Evolutionary conservation across 2,888 invertebrate species (phyloP).

Genomic region (Theristus sp.): DNA sequence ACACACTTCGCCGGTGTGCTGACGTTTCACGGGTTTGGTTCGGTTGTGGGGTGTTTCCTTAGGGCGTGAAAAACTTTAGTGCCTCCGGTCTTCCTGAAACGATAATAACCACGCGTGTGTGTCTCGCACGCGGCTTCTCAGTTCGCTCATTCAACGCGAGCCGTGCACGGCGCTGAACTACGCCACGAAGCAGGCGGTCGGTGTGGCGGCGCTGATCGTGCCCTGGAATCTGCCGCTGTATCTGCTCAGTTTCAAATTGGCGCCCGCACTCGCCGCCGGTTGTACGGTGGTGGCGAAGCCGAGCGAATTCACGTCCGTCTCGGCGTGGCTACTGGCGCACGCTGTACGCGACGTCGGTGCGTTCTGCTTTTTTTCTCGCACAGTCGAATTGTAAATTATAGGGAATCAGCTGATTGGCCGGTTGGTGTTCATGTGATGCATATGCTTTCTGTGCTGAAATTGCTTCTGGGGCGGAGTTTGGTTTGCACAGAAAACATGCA

Average conservation of each 20-base stretch:
- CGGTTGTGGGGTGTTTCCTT: too few relatives aligned
- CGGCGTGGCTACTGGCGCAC: constrained; percentile 37
- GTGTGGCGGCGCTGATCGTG: constrained; percentile 39
- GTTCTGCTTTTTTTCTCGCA: not conserved
- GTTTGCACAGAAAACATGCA: too few relatives aligned
- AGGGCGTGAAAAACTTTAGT: too few relatives aligned
- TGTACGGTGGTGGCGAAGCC: constrained; percentile 37
- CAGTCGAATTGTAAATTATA: too few relatives aligned
- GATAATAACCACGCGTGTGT: too few relatives aligned
- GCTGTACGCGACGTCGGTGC: constrained; percentile 36
- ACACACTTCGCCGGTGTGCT: too few relatives aligned
- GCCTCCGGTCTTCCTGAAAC: too few relatives aligned
- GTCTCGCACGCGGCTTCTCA: constrained; percentile 13
- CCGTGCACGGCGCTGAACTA: constrained; percentile 33
- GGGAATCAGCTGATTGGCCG: too few relatives aligned
- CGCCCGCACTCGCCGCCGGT: constrained; percentile 36
- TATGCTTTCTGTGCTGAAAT: too few relatives aligned
- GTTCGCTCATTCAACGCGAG: constrained; percentile 15
- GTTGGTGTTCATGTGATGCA: too few relatives aligned
- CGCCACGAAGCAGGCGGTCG: constrained; percentile 35
- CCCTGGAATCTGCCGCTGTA: constrained; percentile 43
- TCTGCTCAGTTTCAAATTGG: constrained; percentile 40
- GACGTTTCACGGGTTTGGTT: too few relatives aligned
- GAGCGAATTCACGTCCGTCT: constrained; percentile 40
- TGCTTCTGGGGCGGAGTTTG: too few relatives aligned